Evolutionary conservation across 2,888 invertebrate genomes (phyloP).

Genomic region (Athalia circularis): DNA sequence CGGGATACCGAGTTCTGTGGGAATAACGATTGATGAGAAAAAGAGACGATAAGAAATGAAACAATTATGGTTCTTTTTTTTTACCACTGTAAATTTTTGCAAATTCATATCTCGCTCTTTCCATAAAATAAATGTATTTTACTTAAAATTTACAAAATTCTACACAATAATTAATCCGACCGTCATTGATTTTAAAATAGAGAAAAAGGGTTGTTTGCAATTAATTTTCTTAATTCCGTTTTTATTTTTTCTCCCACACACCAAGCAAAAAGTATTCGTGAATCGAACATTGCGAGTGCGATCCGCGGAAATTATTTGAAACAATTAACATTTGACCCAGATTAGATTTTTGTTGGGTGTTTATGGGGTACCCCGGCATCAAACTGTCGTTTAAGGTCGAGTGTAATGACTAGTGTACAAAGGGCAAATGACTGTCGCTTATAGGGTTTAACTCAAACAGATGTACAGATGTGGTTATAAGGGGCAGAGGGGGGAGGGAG

Average conservation of each 20-base stretch:
- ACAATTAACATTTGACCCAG: conserved; percentile 47
- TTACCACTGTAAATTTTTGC: no score
- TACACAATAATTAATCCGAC: no score
- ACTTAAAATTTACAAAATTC: no score
- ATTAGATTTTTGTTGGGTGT: conserved; percentile 46
- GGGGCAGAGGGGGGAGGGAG: conserved; percentile 1
- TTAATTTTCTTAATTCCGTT: no score
- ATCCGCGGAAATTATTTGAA: conserved; percentile 18
- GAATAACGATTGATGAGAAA: neutral
- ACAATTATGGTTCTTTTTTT: no score
- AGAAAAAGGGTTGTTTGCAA: no score
- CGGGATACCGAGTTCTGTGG: neutral
- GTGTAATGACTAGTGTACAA: conserved; percentile 24
- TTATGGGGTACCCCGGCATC: conserved; percentile 30
- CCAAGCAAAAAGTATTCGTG: no score
- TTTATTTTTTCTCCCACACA: no score
- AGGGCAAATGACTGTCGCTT: conserved; percentile 43
- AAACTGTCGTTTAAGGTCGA: conserved; percentile 42
- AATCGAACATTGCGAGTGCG: no score
- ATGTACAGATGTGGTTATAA: neutral
- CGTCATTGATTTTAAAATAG: no score
- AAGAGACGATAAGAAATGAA: neutral
- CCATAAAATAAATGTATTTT: no score
- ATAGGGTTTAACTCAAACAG: conserved; percentile 26
- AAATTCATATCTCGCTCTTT: no score